Evolutionary conservation across 2,888 invertebrate species (phyloP).

Genomic region (Catocala fraxini): DNA sequence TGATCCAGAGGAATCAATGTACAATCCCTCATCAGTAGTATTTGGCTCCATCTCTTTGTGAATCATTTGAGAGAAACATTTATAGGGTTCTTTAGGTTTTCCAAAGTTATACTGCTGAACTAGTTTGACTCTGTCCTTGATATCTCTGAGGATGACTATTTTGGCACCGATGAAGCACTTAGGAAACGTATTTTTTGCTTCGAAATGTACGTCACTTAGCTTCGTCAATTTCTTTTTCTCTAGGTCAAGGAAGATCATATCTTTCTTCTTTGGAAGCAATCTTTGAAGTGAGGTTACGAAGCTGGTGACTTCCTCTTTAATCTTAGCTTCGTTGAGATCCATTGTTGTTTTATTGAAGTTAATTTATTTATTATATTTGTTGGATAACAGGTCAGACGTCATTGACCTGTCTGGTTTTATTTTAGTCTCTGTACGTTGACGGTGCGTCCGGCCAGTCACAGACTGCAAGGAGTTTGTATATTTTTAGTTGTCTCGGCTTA

Average conservation of each 20-base stretch:
- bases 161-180: conserved; percentile 79
- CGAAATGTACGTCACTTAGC: conserved; percentile 74
- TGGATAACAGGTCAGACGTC: conserved; percentile 75
- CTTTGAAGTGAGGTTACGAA: conserved; percentile 73
- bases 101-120: conserved; percentile 80
- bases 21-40: conserved; percentile 65
- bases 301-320: conserved; percentile 78
- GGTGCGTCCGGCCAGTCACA: conserved; percentile 71
- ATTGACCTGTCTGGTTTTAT: conserved; percentile 76
- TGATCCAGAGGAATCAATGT: conserved; percentile 74
- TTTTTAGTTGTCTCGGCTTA: conserved; percentile 58
- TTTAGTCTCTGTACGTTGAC: conserved; percentile 68
- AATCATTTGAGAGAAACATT: conserved; percentile 70
- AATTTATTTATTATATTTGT: conserved; percentile 59
- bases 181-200: conserved; percentile 80
- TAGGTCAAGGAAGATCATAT: conserved; percentile 64
- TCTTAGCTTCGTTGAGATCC: conserved; percentile 77
- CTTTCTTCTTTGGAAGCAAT: conserved; percentile 77
- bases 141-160: conserved; percentile 70
- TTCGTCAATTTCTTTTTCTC: conserved; percentile 61
- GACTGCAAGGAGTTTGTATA: conserved; percentile 72
- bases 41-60: conserved; percentile 78
- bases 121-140: conserved; percentile 76
- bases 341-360: conserved; percentile 63
- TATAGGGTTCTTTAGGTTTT: conserved; percentile 72